Evolutionary conservation across 2,113 vertebrate species (phyloP), one percentile per base, ranked within the genome.

Genomic region (Diadophis punctatus): DNA sequence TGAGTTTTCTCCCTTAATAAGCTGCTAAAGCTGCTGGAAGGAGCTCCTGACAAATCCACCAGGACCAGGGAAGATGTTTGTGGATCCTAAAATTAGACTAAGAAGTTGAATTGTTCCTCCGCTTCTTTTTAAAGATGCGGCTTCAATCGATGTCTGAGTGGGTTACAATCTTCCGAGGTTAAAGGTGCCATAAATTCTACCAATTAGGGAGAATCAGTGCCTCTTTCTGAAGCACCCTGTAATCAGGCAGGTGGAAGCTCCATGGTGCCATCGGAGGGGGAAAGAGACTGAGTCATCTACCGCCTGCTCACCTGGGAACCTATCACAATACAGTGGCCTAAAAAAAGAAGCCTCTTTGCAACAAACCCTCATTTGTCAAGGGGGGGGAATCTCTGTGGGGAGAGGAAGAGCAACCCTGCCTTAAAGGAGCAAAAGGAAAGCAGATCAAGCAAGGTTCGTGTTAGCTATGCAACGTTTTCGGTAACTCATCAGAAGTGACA

Each of bases 201-300:
- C 89, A 95, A 53, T 96, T 95, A 96, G 90, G 55, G 60, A 94
- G 30, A 30, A 93, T 27, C 60, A 96, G 60, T 80, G 86, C n/a
- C 68, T 96, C 90, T 25, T 74, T 60, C 90, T 85, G 91, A 94
- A 95, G 93, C 89, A 27, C 88, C 30, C 16, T 68, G 88, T 94
- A 95, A 96, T 96, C 94, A 93, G 94, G 43, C 84, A 96, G 49
- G 89, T 94, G 93, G 91, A 95, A 90, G 89, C 58, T 91, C 94
- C 20, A 84, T 89, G 93, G 90, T 96, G 94, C 94, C 91, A 87
- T 94, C 84, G 93, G 90, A 84, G 80, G 90, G 60, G 8, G 91
- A 60, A 90, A 0, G 0, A 2, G 22, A 91, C 92, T 90, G 92
- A 93, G 88, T 94, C 91, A 94, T 93, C 48, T 30, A 25, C 49